Conservation (phyloP, 2,888 invertebrate species). For the Drosophila affinis region DNA sequence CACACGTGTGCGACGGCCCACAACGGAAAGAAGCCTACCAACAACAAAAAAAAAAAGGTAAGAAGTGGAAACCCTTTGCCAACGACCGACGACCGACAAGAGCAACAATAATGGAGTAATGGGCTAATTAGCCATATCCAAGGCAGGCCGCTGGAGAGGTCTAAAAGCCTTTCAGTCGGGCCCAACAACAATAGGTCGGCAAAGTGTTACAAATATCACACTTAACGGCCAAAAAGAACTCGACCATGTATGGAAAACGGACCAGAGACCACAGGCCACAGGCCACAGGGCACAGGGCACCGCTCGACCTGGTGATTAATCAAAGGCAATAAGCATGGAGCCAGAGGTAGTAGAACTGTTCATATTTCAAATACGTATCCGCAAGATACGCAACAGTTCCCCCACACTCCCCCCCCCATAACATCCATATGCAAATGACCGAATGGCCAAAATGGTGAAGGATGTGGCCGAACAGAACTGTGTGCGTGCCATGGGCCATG, state of each 20-base stretch:
- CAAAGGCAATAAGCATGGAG: conserved; percentile 52
- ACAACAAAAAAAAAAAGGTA: not conserved
- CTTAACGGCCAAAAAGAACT: conserved; percentile 62
- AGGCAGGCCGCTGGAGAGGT: conserved; percentile 35
- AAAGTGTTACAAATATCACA: conserved; percentile 80
- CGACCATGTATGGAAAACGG: conserved; percentile 26
- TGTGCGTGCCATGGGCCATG: conserved; percentile 53
- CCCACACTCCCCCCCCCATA: not conserved
- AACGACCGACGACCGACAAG: conserved; percentile 46
- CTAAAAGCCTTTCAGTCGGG: conserved; percentile 51
- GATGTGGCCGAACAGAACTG: conserved; percentile 18
- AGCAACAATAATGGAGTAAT: conserved; percentile 74
- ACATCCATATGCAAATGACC: conserved; percentile 37
- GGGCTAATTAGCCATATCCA: conserved; percentile 77
- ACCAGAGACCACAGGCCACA: not conserved
- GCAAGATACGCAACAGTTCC: conserved; percentile 68
- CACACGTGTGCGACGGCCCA: conserved; percentile 67
- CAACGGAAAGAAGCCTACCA: conserved; percentile 42
- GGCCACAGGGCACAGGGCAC: conserved; percentile 37
- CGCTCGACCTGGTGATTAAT: conserved; percentile 64
- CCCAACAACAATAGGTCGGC: conserved; percentile 65
- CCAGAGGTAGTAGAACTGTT: conserved; percentile 40
- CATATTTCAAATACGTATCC: conserved; percentile 67
- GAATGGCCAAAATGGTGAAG: conserved; percentile 18
- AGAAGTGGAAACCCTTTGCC: conserved; percentile 49